These are phyloP conservation scores for Ormyrus rosae DNA, from an alignment of 2,888 invertebrate species.

Conservation along the genomic window DNA sequence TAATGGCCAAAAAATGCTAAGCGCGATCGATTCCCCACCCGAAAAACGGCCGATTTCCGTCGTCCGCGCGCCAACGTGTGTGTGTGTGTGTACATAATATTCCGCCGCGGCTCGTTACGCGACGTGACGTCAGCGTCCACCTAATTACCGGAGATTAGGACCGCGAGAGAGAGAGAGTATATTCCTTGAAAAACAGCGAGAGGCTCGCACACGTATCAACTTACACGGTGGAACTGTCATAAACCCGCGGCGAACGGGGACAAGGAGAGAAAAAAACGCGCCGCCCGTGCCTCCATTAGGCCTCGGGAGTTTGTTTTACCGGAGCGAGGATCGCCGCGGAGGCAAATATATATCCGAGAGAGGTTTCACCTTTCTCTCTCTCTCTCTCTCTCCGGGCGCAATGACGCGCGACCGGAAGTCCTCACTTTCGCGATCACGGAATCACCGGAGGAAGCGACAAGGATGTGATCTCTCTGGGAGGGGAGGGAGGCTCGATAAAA, in stretches of 20 bases:
- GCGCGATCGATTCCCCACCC: neutral
- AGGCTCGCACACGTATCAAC: neutral
- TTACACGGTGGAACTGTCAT: neutral
- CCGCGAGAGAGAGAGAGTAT: neutral
- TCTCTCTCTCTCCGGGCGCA: constrained; percentile 16
- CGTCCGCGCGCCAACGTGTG: too few species aligned
- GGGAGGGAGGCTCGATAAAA: too few species aligned
- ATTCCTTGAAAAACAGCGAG: neutral
- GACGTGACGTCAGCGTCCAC: constrained; percentile 39
- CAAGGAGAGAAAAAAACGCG: neutral
- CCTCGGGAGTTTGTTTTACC: constrained; percentile 11
- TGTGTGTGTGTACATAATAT: neutral
- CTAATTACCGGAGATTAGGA: constrained; percentile 46
- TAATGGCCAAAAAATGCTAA: constrained; percentile 52
- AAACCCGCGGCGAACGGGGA: constrained; percentile 11
- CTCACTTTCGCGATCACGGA: constrained; percentile 44
- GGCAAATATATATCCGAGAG: too few species aligned
- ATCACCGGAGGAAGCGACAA: constrained; percentile 28
- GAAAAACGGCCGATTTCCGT: too few species aligned
- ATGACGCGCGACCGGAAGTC: constrained; percentile 54
- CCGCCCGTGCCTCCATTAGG: neutral
- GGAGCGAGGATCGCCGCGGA: neutral
- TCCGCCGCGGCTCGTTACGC: constrained; percentile 17
- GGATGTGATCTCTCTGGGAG: constrained; percentile 14
- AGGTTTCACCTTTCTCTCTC: too few species aligned